Percentiles rank a stretch among this genome's conserved stretches.
Evolutionary conservation across 2,113 vertebrate species (phyloP).

Genomic region (Erpornis zantholeuca): DNA sequence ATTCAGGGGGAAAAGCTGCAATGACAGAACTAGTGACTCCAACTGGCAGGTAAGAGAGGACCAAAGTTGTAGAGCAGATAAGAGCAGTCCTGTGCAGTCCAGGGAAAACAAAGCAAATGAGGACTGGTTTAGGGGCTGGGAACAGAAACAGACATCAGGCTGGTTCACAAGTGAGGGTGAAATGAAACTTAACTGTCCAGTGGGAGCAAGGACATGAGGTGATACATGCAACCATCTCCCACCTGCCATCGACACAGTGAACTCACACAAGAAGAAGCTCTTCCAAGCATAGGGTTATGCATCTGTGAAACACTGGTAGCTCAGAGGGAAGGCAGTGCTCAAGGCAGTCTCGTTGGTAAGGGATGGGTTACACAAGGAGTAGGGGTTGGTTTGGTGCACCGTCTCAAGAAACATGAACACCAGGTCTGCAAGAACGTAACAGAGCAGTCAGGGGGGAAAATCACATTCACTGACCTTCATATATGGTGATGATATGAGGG

Average conservation of each 20-base stretch:
- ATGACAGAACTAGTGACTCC: not conserved
- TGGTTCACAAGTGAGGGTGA: not conserved
- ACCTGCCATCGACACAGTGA: not conserved
- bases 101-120: not conserved
- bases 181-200: not conserved
- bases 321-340: not conserved
- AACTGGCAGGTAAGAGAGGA: not conserved
- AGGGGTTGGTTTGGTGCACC: not conserved
- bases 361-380: not conserved
- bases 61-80: not conserved
- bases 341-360: not conserved
- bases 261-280: not conserved
- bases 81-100: not conserved
- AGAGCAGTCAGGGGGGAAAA: conserved; percentile 11
- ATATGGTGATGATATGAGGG: conserved; percentile 98
- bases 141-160: not conserved
- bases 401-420: conserved; percentile 51
- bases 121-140: not conserved
- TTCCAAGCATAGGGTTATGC: not conserved
- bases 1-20: not conserved
- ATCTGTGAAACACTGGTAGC: not conserved
- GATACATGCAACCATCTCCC: not conserved
- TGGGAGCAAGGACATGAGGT: not conserved
- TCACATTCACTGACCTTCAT: conserved; percentile 87
- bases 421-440: conserved; percentile 42